Conservation (phyloP, 2,888 invertebrate species). For the Aphodius sticticus region DNA sequence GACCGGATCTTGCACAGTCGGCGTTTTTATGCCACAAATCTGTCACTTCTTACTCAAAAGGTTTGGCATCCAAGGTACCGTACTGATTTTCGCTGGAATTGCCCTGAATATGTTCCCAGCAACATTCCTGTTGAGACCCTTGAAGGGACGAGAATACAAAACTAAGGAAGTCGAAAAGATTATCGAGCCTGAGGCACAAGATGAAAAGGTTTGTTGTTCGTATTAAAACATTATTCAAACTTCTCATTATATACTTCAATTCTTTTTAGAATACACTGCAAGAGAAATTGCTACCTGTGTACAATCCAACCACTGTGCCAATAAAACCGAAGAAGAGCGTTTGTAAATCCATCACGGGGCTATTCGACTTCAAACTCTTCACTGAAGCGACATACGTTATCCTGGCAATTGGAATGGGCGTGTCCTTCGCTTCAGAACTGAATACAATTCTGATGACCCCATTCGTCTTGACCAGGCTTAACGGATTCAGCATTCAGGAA, state of each 20-base stretch:
- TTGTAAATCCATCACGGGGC: slow-evolving; percentile 46
- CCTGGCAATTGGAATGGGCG: slow-evolving; percentile 54
- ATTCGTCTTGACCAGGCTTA: slow-evolving; percentile 58
- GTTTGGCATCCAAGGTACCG: slow-evolving; percentile 59
- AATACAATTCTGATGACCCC: slow-evolving; percentile 62
- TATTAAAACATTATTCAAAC: background rate
- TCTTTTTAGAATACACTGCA: slow-evolving; percentile 37
- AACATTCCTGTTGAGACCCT: slow-evolving; percentile 61
- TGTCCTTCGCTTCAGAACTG: slow-evolving; percentile 61
- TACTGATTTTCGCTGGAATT: slow-evolving; percentile 61
- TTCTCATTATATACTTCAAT: background rate
- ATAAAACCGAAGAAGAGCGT: slow-evolving; percentile 39
- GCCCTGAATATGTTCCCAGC: slow-evolving; percentile 61
- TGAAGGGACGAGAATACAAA: slow-evolving; percentile 43
- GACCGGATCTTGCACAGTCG: slow-evolving; percentile 61
- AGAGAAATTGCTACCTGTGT: slow-evolving; percentile 41
- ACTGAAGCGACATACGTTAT: slow-evolving; percentile 52
- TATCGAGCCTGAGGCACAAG: slow-evolving; percentile 31
- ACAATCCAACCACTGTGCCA: slow-evolving; percentile 51
- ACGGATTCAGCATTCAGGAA: slow-evolving; percentile 51
- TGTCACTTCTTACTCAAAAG: slow-evolving; percentile 56
- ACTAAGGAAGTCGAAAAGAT: slow-evolving; percentile 22
- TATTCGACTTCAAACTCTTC: slow-evolving; percentile 55
- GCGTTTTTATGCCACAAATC: slow-evolving; percentile 62
- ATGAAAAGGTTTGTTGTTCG: slow-evolving; percentile 28